These are phyloP conservation scores for Otolemur garnettii DNA, from an alignment of 2,113 vertebrate species.

Conservation along the genomic window DNA sequence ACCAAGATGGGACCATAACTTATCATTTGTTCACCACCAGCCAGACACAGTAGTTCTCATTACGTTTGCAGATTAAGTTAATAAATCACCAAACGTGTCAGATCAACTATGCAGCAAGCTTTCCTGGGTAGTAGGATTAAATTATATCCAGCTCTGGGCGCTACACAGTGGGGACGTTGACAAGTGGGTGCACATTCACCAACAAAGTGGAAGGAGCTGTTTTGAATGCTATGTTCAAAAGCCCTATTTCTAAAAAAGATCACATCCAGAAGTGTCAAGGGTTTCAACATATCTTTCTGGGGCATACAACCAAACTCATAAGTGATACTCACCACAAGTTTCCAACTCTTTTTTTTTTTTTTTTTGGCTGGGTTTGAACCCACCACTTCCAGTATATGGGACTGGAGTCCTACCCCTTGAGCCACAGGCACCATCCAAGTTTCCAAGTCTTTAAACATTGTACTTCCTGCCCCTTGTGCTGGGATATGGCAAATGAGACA, in stretches of 20 bases:
- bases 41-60: background rate
- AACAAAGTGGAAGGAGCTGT: conserved; percentile 71
- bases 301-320: background rate
- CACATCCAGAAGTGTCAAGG: background rate
- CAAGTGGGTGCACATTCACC: conserved; percentile 66
- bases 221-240: conserved; percentile 62
- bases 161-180: conserved; percentile 75
- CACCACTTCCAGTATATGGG: too few species aligned
- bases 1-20: background rate
- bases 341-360: background rate
- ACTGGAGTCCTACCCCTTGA: too few species aligned
- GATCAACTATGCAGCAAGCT: conserved; percentile 64
- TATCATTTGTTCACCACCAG: background rate
- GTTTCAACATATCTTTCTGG: background rate
- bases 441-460: background rate
- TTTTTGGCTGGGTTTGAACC: too few species aligned
- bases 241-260: background rate
- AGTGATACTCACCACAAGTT: background rate
- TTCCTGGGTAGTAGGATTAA: conserved; percentile 68
- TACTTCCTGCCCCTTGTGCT: background rate
- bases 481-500: background rate
- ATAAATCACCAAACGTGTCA: conserved; percentile 63
- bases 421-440: background rate
- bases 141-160: conserved; percentile 68
- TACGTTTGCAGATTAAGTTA: conserved; percentile 58